phyloP scores from a whole-genome alignment of 2,888 invertebrate species.

The Tenthredo livida region DNA sequence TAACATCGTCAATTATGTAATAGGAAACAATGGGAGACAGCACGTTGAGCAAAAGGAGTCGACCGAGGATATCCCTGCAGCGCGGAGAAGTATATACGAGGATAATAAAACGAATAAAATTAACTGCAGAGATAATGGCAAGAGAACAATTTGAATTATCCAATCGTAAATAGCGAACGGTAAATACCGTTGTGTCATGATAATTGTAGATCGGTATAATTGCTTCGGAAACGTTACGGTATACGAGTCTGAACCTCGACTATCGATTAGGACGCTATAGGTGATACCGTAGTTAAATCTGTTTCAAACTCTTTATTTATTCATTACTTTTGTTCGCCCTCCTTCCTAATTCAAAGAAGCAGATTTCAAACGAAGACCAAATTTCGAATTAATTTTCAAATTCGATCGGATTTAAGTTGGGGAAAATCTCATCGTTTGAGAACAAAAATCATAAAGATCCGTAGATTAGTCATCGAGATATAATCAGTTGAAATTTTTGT shows the following conservation, averaged over 20 bases:
- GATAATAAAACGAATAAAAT: conserved; percentile 25
- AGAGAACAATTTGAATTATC: conserved; percentile 27
- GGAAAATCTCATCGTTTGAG: neutral
- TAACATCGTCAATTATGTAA: conserved; percentile 6
- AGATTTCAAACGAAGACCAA: neutral
- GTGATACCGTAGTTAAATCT: neutral
- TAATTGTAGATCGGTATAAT: conserved; percentile 36
- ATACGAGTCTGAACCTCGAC: neutral
- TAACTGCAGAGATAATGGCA: neutral
- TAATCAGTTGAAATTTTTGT: neutral
- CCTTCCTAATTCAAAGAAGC: neutral
- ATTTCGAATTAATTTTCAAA: neutral
- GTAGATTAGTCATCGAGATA: neutral
- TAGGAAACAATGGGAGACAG: neutral
- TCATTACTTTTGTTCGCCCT: neutral
- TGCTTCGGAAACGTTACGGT: neutral
- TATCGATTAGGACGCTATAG: neutral
- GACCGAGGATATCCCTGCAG: neutral
- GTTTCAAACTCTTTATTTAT: neutral
- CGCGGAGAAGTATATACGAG: neutral
- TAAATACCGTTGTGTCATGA: conserved; percentile 36
- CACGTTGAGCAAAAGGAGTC: neutral
- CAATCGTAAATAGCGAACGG: neutral
- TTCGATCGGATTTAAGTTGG: neutral
- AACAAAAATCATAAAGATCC: neutral